phyloP scores from a whole-genome alignment of 2,888 invertebrate species.

The Isotomurus palustris region DNA sequence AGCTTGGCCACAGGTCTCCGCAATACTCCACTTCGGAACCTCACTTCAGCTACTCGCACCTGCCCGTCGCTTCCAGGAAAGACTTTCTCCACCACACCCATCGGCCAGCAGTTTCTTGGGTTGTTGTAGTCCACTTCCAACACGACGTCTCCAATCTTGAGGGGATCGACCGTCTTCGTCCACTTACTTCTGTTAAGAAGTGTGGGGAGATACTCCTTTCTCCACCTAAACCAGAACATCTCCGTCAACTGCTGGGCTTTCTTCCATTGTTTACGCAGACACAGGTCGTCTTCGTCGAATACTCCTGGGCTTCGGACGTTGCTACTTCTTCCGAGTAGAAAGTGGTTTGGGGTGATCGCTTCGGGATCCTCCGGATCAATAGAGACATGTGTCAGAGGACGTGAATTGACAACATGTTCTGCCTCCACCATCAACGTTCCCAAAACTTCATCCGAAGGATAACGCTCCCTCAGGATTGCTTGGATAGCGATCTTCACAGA shows the following conservation, averaged over 20 bases:
- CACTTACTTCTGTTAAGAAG: slow-evolving; percentile 33
- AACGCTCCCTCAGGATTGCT: slow-evolving; percentile 11
- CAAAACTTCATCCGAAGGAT: slow-evolving; percentile 22
- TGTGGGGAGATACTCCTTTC: slow-evolving; percentile 34
- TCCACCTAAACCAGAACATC: slow-evolving; percentile 38
- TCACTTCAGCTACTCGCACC: background rate
- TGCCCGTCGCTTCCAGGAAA: background rate
- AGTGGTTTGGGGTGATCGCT: slow-evolving; percentile 24
- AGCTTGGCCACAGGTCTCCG: background rate
- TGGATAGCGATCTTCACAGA: slow-evolving; percentile 23
- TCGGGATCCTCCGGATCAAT: slow-evolving; percentile 18
- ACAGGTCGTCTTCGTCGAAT: slow-evolving; percentile 4
- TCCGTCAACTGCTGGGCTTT: slow-evolving; percentile 27
- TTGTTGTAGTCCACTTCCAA: slow-evolving; percentile 7
- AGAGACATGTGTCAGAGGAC: slow-evolving; percentile 22
- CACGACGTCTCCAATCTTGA: slow-evolving; percentile 22
- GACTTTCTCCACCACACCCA: background rate
- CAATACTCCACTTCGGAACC: background rate
- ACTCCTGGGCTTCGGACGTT: slow-evolving; percentile 8
- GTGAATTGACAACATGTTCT: slow-evolving; percentile 18
- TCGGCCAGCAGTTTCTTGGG: slow-evolving; percentile 11
- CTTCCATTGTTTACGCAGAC: slow-evolving; percentile 21
- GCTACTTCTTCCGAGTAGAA: slow-evolving; percentile 14
- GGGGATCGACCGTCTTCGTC: background rate
- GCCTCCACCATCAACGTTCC: slow-evolving; percentile 26